phyloP scores from a whole-genome alignment of 1,140 invertebrate species.

The Drosophila sechellia region DNA sequence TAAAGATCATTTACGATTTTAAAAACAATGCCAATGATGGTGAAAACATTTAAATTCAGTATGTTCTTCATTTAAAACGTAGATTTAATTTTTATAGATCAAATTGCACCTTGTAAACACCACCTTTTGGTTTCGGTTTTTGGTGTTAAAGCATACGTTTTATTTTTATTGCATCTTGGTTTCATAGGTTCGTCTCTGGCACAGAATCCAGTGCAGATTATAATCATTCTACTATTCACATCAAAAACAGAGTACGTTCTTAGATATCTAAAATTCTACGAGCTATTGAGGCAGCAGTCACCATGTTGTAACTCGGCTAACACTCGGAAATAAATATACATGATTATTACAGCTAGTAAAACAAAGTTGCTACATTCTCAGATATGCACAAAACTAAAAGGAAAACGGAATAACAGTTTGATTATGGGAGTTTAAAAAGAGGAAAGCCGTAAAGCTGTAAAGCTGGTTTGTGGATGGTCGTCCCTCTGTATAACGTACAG shows the following conservation, averaged over 20 bases:
- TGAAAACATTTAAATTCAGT: not conserved
- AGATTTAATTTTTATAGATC: constrained; percentile 1
- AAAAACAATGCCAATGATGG: not conserved
- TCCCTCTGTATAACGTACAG: not conserved
- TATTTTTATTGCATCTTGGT: constrained; percentile 62
- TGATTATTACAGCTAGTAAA: constrained; percentile 40
- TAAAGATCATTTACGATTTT: not conserved
- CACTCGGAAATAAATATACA: constrained; percentile 46
- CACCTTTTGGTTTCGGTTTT: constrained; percentile 20
- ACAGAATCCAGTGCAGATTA: constrained; percentile 7
- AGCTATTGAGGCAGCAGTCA: constrained; percentile 36
- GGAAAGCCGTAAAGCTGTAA: constrained; percentile 25
- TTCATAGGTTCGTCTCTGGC: constrained; percentile 54
- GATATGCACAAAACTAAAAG: constrained; percentile 27
- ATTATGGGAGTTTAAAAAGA: constrained; percentile 29
- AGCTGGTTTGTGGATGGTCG: constrained; percentile 20
- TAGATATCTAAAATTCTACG: constrained; percentile 51
- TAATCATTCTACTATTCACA: constrained; percentile 54
- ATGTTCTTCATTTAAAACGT: not conserved
- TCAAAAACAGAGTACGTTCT: constrained; percentile 63
- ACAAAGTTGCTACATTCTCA: constrained; percentile 25
- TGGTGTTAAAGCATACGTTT: constrained; percentile 61
- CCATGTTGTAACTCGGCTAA: constrained; percentile 4
- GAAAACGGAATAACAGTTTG: constrained; percentile 44
- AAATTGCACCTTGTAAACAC: constrained; percentile 32